Evolutionary conservation across 2,888 invertebrate genomes (phyloP), one percentile per base, ranked within the genome.

Genomic region (Drosophila limbata): DNA sequence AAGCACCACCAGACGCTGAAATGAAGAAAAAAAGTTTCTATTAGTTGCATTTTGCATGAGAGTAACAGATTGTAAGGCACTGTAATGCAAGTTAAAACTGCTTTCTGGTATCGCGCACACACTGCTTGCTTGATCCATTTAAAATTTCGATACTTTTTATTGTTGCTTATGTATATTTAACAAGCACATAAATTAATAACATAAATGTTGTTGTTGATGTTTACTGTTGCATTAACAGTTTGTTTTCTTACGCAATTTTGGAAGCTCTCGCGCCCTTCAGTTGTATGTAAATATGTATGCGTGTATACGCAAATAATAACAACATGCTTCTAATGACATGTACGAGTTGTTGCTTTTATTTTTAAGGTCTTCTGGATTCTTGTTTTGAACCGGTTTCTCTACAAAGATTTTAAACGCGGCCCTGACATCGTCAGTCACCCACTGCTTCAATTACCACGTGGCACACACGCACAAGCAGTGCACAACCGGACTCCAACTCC

Each of bases 331-430:
- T 28, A 45, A 19, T 52, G 44, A 17, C 37, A 44, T 35, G 17
- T 37, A 19, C 11, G 35, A 48, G 40, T 47, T 59, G 35, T 72
- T 72, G 37, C 59, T 48, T 35, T 52, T 65, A 59, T 59, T 75
- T 52, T 52, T 75, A 75, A 75, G 76, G 71, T 71, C 76, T 75
- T 75, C 71, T 75, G 48, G 48, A 76, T 75, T 75, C 63, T 71
- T 53, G 60, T 60, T 62, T 62, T 56, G 50, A 55, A 75, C 75
- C 63, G 71, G 75, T 75, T 75, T 60, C 21, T 31, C 39, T 35
- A 56, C 51, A 47, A 53, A 45, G 64, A 51, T 51, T 33, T 50
- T n/a, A 45, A 47, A 45, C 37, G 31, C 15, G 68, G 17, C 65
- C 57, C 57, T 70, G 65, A 60, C 17, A 39, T 39, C 47, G n/a